A percentile compares a stretch with the other conserved stretches of the same genome.
phyloP scores from a whole-genome alignment of 2,888 invertebrate species.

The Polydrusus cervinus region DNA sequence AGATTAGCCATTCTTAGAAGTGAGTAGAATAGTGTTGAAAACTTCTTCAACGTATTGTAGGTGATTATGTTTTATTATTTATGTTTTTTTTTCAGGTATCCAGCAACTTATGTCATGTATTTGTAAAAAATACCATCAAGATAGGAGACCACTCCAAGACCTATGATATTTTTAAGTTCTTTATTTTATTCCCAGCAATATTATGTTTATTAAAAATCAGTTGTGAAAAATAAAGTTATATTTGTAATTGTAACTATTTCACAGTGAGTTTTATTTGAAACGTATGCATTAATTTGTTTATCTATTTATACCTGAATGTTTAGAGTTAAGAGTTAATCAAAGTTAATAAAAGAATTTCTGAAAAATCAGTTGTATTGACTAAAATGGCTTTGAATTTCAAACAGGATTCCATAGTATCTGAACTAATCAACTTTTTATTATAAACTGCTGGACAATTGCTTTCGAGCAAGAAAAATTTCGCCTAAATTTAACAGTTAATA shows the following conservation, averaged over 20 bases:
- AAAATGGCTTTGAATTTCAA: neutral
- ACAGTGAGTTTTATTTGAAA: constrained; percentile 37
- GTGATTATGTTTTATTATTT: neutral
- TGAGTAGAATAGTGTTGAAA: constrained; percentile 1
- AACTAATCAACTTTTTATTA: no score
- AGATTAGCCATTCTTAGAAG: constrained; percentile 29
- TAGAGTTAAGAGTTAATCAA: constrained; percentile 35
- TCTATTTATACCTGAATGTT: constrained; percentile 21
- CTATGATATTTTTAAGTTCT: constrained; percentile 53
- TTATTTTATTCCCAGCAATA: constrained; percentile 56
- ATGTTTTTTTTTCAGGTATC: constrained; percentile 54
- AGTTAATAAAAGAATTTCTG: constrained; percentile 30
- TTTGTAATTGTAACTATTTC: constrained; percentile 62
- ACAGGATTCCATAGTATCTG: no score
- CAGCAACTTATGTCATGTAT: constrained; percentile 36
- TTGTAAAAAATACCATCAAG: constrained; percentile 57
- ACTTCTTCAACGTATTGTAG: neutral
- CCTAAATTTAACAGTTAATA: no score
- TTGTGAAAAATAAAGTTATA: constrained; percentile 66
- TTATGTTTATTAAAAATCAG: constrained; percentile 42
- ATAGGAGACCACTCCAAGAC: constrained; percentile 38
- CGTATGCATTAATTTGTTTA: constrained; percentile 29
- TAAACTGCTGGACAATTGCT: no score
- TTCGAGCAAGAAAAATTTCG: no score
- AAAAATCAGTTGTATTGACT: constrained; percentile 20